Conservation (phyloP, 2,797 vertebrate genomes). For the Ptychobarbus kaznakovi region DNA sequence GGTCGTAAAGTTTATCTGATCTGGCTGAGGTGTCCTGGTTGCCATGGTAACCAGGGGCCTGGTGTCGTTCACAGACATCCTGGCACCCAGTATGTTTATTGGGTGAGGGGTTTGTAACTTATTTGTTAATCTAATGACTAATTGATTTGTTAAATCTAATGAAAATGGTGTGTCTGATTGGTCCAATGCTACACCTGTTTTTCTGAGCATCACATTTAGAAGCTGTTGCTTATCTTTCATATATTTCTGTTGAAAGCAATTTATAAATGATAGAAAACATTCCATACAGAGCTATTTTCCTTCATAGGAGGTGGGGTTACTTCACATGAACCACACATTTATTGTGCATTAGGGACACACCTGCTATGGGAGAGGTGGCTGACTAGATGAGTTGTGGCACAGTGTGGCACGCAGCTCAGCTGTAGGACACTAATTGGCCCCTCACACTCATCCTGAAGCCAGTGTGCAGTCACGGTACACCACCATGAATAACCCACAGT, state of each 20-base stretch:
- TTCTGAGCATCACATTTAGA: background rate
- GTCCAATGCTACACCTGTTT: background rate
- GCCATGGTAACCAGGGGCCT: too few species aligned
- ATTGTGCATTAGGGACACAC: slow-evolving; percentile 1
- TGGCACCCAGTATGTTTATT: too few species aligned
- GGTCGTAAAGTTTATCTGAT: too few species aligned
- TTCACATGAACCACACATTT: background rate
- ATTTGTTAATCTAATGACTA: too few species aligned
- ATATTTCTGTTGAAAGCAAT: background rate
- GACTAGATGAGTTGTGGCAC: slow-evolving; percentile 16
- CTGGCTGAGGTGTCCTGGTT: too few species aligned
- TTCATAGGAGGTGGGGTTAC: background rate
- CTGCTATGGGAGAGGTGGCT: slow-evolving; percentile 10
- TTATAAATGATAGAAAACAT: background rate
- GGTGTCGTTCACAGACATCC: too few species aligned
- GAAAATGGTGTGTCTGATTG: too few species aligned
- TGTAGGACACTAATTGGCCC: slow-evolving; percentile 16
- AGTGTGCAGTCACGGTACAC: background rate
- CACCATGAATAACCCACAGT: slow-evolving; percentile 1
- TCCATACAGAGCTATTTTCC: background rate
- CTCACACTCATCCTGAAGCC: slow-evolving; percentile 3
- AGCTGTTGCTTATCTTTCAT: background rate
- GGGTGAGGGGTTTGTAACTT: too few species aligned
- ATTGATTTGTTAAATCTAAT: too few species aligned
- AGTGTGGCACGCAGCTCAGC: background rate